Base-by-base conservation (phyloP, 2,888 invertebrate species). In the Drosophila ezoana region DNA sequence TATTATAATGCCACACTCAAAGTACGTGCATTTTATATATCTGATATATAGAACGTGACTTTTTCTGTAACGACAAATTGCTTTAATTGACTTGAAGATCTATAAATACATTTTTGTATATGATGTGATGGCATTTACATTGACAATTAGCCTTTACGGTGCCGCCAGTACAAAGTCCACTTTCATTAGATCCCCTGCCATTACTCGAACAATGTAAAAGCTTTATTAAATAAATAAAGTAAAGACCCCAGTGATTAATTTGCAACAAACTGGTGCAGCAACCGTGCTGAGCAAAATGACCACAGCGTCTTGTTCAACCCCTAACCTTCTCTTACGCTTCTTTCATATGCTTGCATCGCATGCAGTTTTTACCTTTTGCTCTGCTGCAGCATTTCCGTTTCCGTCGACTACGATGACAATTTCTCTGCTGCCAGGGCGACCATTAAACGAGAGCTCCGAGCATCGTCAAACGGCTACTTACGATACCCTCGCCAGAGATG, bases 191-290 rank as follows among this genome's bases (percentile, higher is more conserved):
- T 59, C 44, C 53, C 54, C 11, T 47, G 58, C 37, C 38, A 62
- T 67, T 72, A 41, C 28, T 48, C 28, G 57, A 57, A 49, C 51
- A 52, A 32, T 72, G 56, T 48, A 52, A 49, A 49, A 56, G 63
- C 47, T 53, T 51, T 61, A 73, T 78, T 79, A 49, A 64, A 81
- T 79, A 78, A 68, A 72, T 78, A 75, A 66, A 60, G 63, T 48
- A 79, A 79, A 72, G 74, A 49, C 82, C 82, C 72, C 4, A 62
- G 79, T 64, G 79, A 72, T 79, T 79, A 79, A 79, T 79, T 79
- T 79, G 60, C 72, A 32, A 56, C 23, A 60, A 63, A 73, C 69
- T 62, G 53, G 44, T 35, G 52, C 58, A 49, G 48, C 33, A 63
- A 63, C 48, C 23, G n/a, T 48, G 53, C 60, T 61, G 57, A 56